phyloP scores from a whole-genome alignment of 1,140 invertebrate species.

The Lordiphosa clarofinis region DNA sequence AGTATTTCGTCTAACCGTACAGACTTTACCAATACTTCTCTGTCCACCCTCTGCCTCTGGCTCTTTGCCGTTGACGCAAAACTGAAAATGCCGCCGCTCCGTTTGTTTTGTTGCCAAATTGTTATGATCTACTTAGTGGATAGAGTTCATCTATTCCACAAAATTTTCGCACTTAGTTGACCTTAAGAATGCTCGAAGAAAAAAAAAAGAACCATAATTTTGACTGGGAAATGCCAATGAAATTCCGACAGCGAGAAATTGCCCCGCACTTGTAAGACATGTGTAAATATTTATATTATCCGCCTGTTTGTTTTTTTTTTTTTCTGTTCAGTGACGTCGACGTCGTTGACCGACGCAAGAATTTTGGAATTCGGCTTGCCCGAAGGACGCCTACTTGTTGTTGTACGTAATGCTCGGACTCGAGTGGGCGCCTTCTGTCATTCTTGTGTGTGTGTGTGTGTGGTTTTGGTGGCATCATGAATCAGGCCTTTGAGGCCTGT shows the following conservation, averaged over 20 bases:
- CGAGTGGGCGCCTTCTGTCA: constrained; percentile 1
- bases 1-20: too few species aligned
- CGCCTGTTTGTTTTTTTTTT: background rate
- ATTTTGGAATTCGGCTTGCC: constrained; percentile 74
- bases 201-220: constrained; percentile 37
- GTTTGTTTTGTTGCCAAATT: constrained; percentile 29
- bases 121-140: constrained; percentile 19
- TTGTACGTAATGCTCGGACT: constrained; percentile 17
- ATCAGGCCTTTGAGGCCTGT: constrained; percentile 7
- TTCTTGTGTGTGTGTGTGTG: constrained; percentile 11
- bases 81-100: constrained; percentile 6
- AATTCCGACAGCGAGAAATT: constrained; percentile 68
- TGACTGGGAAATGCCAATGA: constrained; percentile 61
- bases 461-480: constrained; percentile 8
- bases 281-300: constrained; percentile 71
- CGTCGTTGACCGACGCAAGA: constrained; percentile 73
- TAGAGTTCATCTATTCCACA: too few species aligned
- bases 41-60: background rate
- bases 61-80: constrained; percentile 42
- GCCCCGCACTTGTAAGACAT: constrained; percentile 68
- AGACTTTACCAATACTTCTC: too few species aligned
- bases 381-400: constrained; percentile 64
- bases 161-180: too few species aligned
- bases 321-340: constrained; percentile 47
- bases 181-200: constrained; percentile 14